A percentile compares a stretch with the other conserved stretches of the same genome.
These are phyloP conservation scores for Bombus sibiricus DNA, from an alignment of 1,140 invertebrate species.

Conservation along the genomic window DNA sequence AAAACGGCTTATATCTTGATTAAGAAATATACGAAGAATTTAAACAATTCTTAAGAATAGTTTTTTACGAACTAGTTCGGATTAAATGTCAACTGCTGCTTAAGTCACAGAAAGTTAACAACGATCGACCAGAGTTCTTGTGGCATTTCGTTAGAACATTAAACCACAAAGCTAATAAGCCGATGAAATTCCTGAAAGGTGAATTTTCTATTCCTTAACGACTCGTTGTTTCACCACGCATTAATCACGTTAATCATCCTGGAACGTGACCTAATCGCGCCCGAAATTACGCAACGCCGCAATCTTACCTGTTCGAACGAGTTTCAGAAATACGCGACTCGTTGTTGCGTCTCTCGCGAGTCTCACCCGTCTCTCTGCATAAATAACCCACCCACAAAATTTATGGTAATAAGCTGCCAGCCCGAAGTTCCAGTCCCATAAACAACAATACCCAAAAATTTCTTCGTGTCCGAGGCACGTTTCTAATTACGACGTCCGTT, in stretches of 20 bases:
- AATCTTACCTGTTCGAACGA: neutral
- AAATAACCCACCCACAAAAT: conserved; percentile 51
- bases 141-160: neutral
- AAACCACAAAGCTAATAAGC: neutral
- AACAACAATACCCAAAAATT: conserved; percentile 42
- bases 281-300: neutral
- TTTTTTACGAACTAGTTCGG: neutral
- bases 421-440: neutral
- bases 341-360: neutral
- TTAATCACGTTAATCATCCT: neutral
- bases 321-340: conserved; percentile 5
- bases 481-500: conserved; percentile 49
- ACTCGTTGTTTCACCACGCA: neutral
- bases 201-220: neutral
- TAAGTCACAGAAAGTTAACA: neutral
- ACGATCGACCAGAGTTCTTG: neutral
- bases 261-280: neutral
- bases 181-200: neutral
- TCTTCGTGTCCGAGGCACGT: neutral
- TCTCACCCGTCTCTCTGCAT: conserved; percentile 10
- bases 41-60: neutral
- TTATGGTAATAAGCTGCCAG: conserved; percentile 54
- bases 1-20: neutral
- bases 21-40: neutral
- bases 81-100: neutral